A percentile compares a stretch with the other conserved stretches of the same genome.
phyloP scores from a whole-genome alignment of 2,888 invertebrate species.

The Prosapia bicincta region DNA sequence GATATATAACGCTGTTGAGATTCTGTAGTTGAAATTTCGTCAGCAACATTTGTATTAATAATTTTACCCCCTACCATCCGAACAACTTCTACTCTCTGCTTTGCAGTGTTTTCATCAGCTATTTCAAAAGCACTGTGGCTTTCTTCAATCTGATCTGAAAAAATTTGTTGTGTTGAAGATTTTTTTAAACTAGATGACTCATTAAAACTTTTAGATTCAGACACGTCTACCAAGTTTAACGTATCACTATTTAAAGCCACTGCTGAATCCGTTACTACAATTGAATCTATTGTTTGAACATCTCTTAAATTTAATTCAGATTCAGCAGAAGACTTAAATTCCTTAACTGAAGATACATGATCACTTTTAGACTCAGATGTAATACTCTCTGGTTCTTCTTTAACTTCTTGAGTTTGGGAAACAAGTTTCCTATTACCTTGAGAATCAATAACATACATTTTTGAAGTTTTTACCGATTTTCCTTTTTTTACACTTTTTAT shows the following conservation, averaged over 20 bases:
- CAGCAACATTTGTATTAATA: slow-evolving; percentile 21
- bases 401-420: slow-evolving; percentile 15
- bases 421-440: slow-evolving; percentile 21
- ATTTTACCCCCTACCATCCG: slow-evolving; percentile 34
- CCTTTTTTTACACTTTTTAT: slow-evolving; percentile 27
- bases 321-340: not conserved
- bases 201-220: not conserved
- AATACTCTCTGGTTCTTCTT: slow-evolving; percentile 5
- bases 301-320: not conserved
- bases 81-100: slow-evolving; percentile 13
- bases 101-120: not conserved
- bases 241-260: not conserved
- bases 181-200: not conserved
- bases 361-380: slow-evolving; percentile 15
- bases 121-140: not conserved
- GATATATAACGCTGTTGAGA: not conserved
- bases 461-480: slow-evolving; percentile 28
- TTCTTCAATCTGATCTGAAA: not conserved
- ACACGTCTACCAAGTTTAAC: not conserved
- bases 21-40: slow-evolving; percentile 7
- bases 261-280: not conserved
- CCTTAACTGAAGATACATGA: slow-evolving; percentile 15
- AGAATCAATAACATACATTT: slow-evolving; percentile 21
- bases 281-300: not conserved
- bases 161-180: not conserved